These are phyloP conservation scores for Bufo gargarizans DNA, from an alignment of 2,113 vertebrate genomes.

Conservation along the genomic window DNA sequence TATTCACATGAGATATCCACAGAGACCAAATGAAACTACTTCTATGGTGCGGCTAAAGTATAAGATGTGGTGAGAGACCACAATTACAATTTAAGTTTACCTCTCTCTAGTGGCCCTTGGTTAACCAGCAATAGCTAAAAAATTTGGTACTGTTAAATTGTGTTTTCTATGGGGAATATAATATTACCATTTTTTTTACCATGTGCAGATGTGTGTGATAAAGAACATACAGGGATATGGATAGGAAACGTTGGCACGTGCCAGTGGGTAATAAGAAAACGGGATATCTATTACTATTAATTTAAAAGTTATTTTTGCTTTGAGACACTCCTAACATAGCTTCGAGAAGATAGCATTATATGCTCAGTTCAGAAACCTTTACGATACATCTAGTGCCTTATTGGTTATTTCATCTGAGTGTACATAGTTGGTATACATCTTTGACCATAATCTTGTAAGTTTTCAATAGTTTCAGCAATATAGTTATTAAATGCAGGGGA, in stretches of 20 bases:
- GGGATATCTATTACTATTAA: background rate
- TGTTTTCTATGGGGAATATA: background rate
- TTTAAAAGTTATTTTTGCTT: background rate
- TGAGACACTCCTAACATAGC: background rate
- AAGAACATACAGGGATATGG: background rate
- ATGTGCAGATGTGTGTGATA: background rate
- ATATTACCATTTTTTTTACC: background rate
- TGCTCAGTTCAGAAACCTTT: background rate
- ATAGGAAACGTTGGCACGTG: background rate
- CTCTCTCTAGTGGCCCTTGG: constrained; percentile 40
- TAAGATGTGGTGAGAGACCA: constrained; percentile 44
- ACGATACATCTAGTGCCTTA: background rate
- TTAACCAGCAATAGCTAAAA: constrained; percentile 30
- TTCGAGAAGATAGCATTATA: background rate
- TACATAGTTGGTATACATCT: too few relatives aligned
- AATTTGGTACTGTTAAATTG: constrained; percentile 5
- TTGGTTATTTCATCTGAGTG: background rate
- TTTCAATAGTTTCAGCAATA: too few relatives aligned
- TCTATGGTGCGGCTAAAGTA: constrained; percentile 18
- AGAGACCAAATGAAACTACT: constrained; percentile 46
- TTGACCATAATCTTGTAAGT: too few relatives aligned
- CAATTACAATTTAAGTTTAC: constrained; percentile 40
- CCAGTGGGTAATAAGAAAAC: background rate
- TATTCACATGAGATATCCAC: constrained; percentile 45
- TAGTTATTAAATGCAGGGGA: too few relatives aligned